A percentile compares a stretch with the other conserved stretches of the same genome.
These are phyloP conservation scores for Callopanchax toddi DNA, from an alignment of 2,113 vertebrate genomes.

Conservation along the genomic window DNA sequence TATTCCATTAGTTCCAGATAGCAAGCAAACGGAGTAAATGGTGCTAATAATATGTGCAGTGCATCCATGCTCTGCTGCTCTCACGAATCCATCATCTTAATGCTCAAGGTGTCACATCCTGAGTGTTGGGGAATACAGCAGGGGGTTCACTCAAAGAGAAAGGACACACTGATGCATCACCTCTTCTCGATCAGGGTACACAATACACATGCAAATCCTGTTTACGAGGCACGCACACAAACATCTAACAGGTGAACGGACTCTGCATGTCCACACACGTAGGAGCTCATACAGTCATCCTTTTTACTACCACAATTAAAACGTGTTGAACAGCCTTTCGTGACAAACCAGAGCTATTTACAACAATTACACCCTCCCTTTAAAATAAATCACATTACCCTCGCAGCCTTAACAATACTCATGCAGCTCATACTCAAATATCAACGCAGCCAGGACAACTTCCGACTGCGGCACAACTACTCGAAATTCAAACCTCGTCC, in stretches of 20 bases:
- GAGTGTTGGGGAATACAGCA: constrained; percentile 45
- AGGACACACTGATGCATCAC: constrained; percentile 49
- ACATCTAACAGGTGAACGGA: constrained; percentile 33
- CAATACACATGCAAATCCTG: constrained; percentile 22
- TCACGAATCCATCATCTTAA: constrained; percentile 58
- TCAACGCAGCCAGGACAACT: constrained; percentile 56
- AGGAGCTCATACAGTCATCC: neutral
- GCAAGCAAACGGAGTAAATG: constrained; percentile 48
- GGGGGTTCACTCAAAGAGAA: constrained; percentile 46
- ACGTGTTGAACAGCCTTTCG: constrained; percentile 44
- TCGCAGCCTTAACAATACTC: constrained; percentile 8
- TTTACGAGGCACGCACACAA: constrained; percentile 20
- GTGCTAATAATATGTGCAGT: constrained; percentile 31
- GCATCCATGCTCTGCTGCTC: constrained; percentile 53
- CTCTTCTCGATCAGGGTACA: constrained; percentile 29
- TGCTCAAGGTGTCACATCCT: constrained; percentile 65
- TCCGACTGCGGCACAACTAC: constrained; percentile 72
- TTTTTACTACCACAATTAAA: constrained; percentile 19
- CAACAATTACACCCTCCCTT: constrained; percentile 8
- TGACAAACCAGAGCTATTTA: neutral
- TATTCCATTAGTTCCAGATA: constrained; percentile 54
- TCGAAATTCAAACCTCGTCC: constrained; percentile 74
- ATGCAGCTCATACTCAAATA: constrained; percentile 21
- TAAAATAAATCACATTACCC: neutral
- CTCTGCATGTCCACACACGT: constrained; percentile 26